phyloP scores from a whole-genome alignment of 2,888 invertebrate genomes.

The Tortrix viridana region DNA sequence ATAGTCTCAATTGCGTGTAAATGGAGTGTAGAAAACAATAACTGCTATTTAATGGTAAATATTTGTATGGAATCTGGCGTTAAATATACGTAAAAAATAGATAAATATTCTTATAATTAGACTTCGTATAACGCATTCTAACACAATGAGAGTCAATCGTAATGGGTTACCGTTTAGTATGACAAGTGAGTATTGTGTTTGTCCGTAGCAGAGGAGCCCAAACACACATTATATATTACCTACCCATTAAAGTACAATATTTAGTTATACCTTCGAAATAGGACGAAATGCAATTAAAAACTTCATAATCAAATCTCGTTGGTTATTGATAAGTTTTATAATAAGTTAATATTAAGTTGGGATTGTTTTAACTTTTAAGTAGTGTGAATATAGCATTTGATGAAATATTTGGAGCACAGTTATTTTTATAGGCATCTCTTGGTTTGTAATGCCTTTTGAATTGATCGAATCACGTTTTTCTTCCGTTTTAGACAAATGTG shows the following conservation, averaged over 20 bases:
- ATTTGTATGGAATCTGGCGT: too few species aligned
- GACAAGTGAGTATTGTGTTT: constrained; percentile 19
- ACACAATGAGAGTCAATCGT: too few species aligned
- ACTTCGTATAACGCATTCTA: too few species aligned
- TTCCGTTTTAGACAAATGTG: not conserved
- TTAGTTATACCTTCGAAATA: constrained; percentile 30
- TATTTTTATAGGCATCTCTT: not conserved
- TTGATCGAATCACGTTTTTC: not conserved
- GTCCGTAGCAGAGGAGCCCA: constrained; percentile 4
- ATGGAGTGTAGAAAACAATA: too few species aligned
- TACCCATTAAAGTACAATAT: constrained; percentile 76
- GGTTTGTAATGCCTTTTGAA: not conserved
- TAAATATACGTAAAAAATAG: too few species aligned
- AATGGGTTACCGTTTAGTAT: constrained; percentile 10
- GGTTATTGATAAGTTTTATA: constrained; percentile 49
- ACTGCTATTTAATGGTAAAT: too few species aligned
- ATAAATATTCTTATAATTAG: too few species aligned
- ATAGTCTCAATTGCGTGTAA: not conserved
- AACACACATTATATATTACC: constrained; percentile 61
- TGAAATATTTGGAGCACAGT: not conserved
- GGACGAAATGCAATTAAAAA: constrained; percentile 67
- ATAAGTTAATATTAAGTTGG: constrained; percentile 45
- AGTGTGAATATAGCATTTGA: constrained; percentile 24
- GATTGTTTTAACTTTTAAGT: constrained; percentile 45
- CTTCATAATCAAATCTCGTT: constrained; percentile 68